Base-by-base conservation (phyloP, 2,797 vertebrate genomes). In the Sebastes iracundus region DNA sequence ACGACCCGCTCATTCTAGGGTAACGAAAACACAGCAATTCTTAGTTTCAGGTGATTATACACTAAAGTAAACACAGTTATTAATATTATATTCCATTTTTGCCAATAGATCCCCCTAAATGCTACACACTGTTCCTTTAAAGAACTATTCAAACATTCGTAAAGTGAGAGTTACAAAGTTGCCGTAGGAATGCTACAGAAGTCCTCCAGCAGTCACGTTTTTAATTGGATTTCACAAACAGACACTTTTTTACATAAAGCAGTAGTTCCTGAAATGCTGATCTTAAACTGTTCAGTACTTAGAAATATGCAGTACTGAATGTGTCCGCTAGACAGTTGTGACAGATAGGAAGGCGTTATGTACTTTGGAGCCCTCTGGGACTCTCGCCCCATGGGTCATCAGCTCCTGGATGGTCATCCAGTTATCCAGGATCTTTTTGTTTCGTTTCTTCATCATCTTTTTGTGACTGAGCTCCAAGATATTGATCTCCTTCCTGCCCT, bases 331-430 rank as follows among this genome's bases (percentile, higher is more conserved):
- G 91, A 99, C 98, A 46, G 98, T 99, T 89, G 98, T 99, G 92
- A 99, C 98, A n/a, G 98, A 99, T 87, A 99, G 93, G 92, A 99
- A 99, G 95, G 98, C 97, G 84, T 98, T 99, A 82, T 98, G 97
- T 49, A 98, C 96, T 93, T 96, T 96, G 2, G 97, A 96, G 89
- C 97, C 97, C 0, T 99, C 98, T 4, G 98, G 97, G 56, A 97
- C 97, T 90, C 97, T 96, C 74, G 97, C 97, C 84, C 98, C 98
- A 0, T 99, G 98, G 78, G 97, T 98, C 98, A 99, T 98, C 84
- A 99, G 94, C 94, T 99, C 98, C 95, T 99, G 98, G 92, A 99
- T 99, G 87, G 98, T 99, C 98, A 99, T 99, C 98, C 98, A 99
- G 94, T 98, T 99, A 94, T 99, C 98, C 86, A 99, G 94, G 86